A percentile compares a stretch with the other conserved stretches of the same genome.
These are phyloP conservation scores for Laticauda laticaudata DNA, from an alignment of 2,113 vertebrate genomes.

Conservation along the genomic window DNA sequence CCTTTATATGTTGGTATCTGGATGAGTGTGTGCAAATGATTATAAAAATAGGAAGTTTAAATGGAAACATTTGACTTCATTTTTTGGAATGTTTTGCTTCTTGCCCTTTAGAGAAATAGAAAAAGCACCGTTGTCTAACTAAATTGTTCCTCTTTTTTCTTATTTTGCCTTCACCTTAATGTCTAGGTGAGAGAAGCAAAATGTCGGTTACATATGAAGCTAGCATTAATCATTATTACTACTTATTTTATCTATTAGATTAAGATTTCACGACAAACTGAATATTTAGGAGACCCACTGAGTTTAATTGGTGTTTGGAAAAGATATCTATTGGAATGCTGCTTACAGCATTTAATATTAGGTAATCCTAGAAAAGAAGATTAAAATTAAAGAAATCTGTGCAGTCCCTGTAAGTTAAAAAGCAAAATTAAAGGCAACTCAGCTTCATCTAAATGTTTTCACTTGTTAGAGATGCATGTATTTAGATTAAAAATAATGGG, in stretches of 20 bases:
- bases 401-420: neutral
- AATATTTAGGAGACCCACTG: neutral
- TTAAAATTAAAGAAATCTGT: neutral
- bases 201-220: neutral
- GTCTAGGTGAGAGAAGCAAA: neutral
- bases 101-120: neutral
- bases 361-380: neutral
- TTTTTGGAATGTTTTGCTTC: neutral
- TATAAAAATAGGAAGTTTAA: neutral
- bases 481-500: constrained; percentile 11
- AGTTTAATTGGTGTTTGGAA: neutral
- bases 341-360: neutral
- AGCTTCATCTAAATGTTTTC: neutral
- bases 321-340: neutral
- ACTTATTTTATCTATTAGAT: neutral
- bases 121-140: neutral
- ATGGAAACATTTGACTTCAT: neutral
- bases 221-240: neutral
- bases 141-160: neutral
- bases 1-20: neutral
- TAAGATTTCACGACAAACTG: neutral
- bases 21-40: neutral
- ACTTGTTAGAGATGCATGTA: neutral
- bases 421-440: constrained; percentile 9
- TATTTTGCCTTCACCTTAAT: neutral